Evolutionary conservation across 2,888 invertebrate genomes (phyloP).

Genomic region (Cybosia mesomella): DNA sequence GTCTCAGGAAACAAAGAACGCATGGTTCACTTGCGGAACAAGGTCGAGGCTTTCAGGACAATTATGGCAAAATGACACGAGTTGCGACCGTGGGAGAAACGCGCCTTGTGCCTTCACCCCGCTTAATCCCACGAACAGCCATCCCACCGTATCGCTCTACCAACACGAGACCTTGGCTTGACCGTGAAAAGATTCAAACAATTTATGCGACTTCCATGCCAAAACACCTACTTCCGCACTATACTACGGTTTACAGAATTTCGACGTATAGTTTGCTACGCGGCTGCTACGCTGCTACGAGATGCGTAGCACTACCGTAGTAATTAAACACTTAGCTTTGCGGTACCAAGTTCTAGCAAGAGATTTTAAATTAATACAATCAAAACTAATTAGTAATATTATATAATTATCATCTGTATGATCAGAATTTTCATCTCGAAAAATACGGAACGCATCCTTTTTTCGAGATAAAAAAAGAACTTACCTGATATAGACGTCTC

Average conservation of each 20-base stretch:
- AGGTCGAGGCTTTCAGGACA: slow-evolving; percentile 71
- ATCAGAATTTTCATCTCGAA: slow-evolving; percentile 13
- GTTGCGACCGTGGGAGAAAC: slow-evolving; percentile 53
- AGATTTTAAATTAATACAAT: neutral
- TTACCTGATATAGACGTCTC: slow-evolving; percentile 83
- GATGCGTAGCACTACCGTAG: slow-evolving; percentile 52
- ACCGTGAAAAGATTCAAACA: slow-evolving; percentile 70
- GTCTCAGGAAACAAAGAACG: slow-evolving; percentile 65
- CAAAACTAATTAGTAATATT: slow-evolving; percentile 45
- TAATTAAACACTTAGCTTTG: slow-evolving; percentile 24
- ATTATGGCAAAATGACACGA: slow-evolving; percentile 66
- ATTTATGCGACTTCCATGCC: slow-evolving; percentile 13
- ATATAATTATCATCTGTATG: slow-evolving; percentile 45
- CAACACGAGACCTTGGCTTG: slow-evolving; percentile 74
- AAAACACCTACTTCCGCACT: slow-evolving; percentile 39
- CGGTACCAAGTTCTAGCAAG: too few relatives aligned
- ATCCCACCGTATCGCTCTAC: slow-evolving; percentile 35
- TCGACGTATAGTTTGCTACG: slow-evolving; percentile 54
- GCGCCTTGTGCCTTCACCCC: slow-evolving; percentile 46
- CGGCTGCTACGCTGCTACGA: slow-evolving; percentile 53
- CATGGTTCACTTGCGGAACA: slow-evolving; percentile 59
- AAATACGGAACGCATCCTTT: slow-evolving; percentile 43
- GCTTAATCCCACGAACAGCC: slow-evolving; percentile 33
- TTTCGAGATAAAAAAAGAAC: slow-evolving; percentile 59
- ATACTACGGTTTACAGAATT: slow-evolving; percentile 34